A percentile compares a stretch with the other conserved stretches of the same genome.
These are phyloP conservation scores for Graphium colonna DNA, from an alignment of 2,888 invertebrate genomes.

Conservation along the genomic window DNA sequence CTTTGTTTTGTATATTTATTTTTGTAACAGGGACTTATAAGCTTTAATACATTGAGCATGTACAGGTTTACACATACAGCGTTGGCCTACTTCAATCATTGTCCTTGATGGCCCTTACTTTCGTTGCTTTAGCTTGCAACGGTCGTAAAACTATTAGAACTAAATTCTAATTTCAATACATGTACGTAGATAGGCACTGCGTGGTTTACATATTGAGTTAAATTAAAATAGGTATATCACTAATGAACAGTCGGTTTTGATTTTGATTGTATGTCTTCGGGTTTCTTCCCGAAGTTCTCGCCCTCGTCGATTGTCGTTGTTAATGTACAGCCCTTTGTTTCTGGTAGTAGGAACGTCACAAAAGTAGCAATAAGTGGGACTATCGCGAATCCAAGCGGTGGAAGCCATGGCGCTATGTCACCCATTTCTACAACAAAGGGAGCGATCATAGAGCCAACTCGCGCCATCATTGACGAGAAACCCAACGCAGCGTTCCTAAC, in stretches of 20 bases:
- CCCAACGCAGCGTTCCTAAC: conserved; percentile 93
- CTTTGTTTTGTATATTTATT: no score
- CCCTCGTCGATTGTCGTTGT: conserved; percentile 91
- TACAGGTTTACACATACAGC: background rate
- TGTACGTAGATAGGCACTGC: background rate
- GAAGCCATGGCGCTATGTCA: conserved; percentile 76
- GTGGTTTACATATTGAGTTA: background rate
- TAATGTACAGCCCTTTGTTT: conserved; percentile 87
- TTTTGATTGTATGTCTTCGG: conserved; percentile 14
- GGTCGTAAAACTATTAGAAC: background rate
- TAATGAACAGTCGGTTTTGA: background rate
- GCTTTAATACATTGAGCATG: background rate
- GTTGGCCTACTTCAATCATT: background rate
- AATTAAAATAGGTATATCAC: background rate
- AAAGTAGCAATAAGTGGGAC: conserved; percentile 79
- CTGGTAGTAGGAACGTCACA: conserved; percentile 84
- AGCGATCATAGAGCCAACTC: conserved; percentile 91
- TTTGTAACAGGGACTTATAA: no score
- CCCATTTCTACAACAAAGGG: conserved; percentile 87
- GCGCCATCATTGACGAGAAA: conserved; percentile 92
- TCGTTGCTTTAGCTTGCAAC: background rate
- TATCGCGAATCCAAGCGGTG: conserved; percentile 85
- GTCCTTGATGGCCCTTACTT: background rate
- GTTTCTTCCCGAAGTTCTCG: conserved; percentile 76
- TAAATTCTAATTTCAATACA: background rate